phyloP scores from a whole-genome alignment of 2,797 vertebrate genomes.

The Cheirogaleus major region DNA sequence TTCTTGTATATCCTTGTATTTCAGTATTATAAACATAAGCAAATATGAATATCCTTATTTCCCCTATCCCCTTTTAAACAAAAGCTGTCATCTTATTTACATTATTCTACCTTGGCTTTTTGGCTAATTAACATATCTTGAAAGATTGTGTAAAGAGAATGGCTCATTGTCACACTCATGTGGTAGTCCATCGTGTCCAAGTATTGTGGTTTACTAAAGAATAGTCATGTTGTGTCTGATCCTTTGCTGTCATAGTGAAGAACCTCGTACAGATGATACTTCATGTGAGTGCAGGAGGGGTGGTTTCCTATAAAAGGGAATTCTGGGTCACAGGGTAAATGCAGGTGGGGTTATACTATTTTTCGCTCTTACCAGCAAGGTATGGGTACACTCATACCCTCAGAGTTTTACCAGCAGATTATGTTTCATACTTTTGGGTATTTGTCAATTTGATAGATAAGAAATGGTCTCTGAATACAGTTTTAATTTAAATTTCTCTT shows the following conservation, averaged over 20 bases:
- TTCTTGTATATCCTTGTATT: not conserved
- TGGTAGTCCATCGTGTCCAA: not conserved
- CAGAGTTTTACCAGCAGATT: not conserved
- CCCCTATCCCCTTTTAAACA: not conserved
- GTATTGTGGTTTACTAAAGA: not conserved
- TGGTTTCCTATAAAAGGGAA: not conserved
- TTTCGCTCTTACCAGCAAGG: not conserved
- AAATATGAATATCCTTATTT: not conserved
- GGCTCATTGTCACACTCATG: not conserved
- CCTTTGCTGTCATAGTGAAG: not conserved
- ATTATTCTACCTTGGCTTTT: not conserved
- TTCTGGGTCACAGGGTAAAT: not conserved
- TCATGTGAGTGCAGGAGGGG: not conserved
- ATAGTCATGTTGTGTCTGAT: not conserved
- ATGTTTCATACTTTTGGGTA: not conserved
- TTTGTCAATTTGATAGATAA: not conserved
- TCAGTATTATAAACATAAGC: not conserved
- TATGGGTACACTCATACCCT: not conserved
- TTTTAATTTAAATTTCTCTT: not conserved
- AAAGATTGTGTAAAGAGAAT: not conserved
- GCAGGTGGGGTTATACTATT: not conserved
- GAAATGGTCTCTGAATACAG: not conserved
- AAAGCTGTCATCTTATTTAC: not conserved
- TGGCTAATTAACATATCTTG: not conserved
- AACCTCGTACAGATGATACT: not conserved